Evolutionary conservation across 2,888 invertebrate species (phyloP).

Genomic region (Eupithecia abbreviata): DNA sequence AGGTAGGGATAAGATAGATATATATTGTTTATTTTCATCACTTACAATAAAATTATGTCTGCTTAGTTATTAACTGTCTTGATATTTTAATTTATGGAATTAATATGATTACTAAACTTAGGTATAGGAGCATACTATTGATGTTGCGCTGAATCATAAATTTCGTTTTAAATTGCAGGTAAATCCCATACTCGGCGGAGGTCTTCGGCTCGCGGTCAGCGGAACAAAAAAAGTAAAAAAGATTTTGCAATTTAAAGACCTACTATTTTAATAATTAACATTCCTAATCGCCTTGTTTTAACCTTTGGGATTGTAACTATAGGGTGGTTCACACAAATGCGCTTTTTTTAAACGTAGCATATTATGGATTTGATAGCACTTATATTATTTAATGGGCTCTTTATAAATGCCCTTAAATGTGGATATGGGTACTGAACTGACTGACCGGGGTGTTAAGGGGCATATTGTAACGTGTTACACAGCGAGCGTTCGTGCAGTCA

Average conservation of each 20-base stretch:
- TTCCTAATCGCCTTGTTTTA: slow-evolving; percentile 12
- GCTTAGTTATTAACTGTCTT: background rate
- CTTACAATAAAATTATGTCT: background rate
- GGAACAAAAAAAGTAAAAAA: slow-evolving; percentile 78
- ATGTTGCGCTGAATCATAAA: slow-evolving; percentile 29
- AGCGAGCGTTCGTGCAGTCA: no score
- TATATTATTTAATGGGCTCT: no score
- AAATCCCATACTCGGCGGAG: slow-evolving; percentile 85
- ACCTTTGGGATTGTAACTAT: background rate
- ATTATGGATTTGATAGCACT: no score
- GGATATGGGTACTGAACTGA: no score
- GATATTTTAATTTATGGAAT: slow-evolving; percentile 13
- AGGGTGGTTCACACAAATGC: background rate
- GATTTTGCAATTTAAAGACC: slow-evolving; percentile 22
- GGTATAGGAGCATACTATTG: slow-evolving; percentile 11
- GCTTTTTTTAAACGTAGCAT: no score
- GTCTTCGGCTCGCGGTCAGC: slow-evolving; percentile 83
- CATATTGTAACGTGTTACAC: no score
- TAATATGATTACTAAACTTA: background rate
- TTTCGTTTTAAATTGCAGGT: slow-evolving; percentile 63
- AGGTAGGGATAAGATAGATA: no score
- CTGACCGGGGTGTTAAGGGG: no score
- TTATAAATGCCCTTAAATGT: no score
- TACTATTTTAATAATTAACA: slow-evolving; percentile 23
- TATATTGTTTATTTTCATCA: no score